These are phyloP conservation scores for Corvus hawaiiensis DNA, from an alignment of 2,113 vertebrate species.

Conservation along the genomic window DNA sequence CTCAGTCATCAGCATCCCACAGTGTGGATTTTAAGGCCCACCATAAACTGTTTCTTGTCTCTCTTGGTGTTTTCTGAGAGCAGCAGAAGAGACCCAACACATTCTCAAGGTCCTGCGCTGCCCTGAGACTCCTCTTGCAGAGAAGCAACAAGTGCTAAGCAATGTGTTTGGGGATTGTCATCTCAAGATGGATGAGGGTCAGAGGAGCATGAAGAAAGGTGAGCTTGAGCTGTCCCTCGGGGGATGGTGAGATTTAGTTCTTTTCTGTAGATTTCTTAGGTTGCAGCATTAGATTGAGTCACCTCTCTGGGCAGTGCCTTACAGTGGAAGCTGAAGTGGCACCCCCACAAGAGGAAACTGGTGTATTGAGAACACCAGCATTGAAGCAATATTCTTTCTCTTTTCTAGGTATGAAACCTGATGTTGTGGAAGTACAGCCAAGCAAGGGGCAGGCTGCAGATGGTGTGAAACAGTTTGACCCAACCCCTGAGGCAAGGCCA, in stretches of 20 bases:
- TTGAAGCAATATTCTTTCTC: not conserved
- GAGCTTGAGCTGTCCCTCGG: not conserved
- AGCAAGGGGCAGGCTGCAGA: not conserved
- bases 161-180: slow-evolving; percentile 2
- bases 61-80: not conserved
- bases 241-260: not conserved
- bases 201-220: slow-evolving; percentile 15
- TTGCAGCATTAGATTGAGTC: not conserved
- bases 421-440: not conserved
- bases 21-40: not conserved
- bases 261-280: not conserved
- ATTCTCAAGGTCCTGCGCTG: slow-evolving; percentile 13
- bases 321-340: not conserved
- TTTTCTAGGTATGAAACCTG: not conserved
- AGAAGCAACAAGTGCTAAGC: slow-evolving; percentile 46
- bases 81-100: slow-evolving; percentile 10
- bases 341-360: not conserved
- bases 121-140: not conserved
- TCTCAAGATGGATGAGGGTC: slow-evolving; percentile 43
- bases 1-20: not conserved
- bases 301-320: not conserved
- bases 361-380: not conserved
- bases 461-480: not conserved
- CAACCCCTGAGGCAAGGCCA: not conserved
- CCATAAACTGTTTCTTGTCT: not conserved